phyloP scores from a whole-genome alignment of 2,888 invertebrate species.

The Agriopis aurantiaria region DNA sequence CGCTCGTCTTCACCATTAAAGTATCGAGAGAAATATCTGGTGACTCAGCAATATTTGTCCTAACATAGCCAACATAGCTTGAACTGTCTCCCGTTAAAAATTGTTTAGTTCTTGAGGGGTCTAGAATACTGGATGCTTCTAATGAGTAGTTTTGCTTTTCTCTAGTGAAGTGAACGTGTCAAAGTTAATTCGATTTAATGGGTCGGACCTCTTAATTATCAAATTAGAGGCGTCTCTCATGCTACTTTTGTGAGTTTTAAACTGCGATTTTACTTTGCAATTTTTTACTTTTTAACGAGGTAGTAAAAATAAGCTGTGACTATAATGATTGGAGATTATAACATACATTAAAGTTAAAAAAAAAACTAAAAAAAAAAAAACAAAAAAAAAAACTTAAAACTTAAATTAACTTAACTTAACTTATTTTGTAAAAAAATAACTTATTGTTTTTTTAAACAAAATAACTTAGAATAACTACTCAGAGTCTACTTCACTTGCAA shows the following conservation, averaged over 20 bases:
- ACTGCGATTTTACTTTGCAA: background rate
- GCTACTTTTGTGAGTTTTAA: slow-evolving; percentile 46
- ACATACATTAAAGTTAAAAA: too few relatives aligned
- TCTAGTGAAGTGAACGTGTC: slow-evolving; percentile 79
- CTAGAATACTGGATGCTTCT: slow-evolving; percentile 60
- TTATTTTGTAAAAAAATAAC: too few relatives aligned
- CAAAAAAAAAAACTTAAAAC: too few relatives aligned
- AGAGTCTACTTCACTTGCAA: too few relatives aligned
- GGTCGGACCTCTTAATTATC: slow-evolving; percentile 77
- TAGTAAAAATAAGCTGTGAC: too few relatives aligned
- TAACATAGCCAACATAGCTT: slow-evolving; percentile 44
- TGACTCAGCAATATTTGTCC: slow-evolving; percentile 76
- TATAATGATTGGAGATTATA: too few relatives aligned
- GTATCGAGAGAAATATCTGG: slow-evolving; percentile 63
- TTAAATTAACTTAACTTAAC: too few relatives aligned
- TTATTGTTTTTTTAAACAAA: too few relatives aligned
- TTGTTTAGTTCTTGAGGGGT: slow-evolving; percentile 43
- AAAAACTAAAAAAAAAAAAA: too few relatives aligned
- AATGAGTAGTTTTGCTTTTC: slow-evolving; percentile 82
- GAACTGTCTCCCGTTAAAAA: slow-evolving; percentile 5
- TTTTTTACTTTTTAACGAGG: too few relatives aligned
- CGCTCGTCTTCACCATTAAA: slow-evolving; percentile 62
- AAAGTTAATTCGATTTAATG: slow-evolving; percentile 85
- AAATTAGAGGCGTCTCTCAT: slow-evolving; percentile 71
- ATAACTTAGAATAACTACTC: too few relatives aligned